Conservation (phyloP, 2,888 invertebrate genomes). For the Leucophenga maculata region DNA sequence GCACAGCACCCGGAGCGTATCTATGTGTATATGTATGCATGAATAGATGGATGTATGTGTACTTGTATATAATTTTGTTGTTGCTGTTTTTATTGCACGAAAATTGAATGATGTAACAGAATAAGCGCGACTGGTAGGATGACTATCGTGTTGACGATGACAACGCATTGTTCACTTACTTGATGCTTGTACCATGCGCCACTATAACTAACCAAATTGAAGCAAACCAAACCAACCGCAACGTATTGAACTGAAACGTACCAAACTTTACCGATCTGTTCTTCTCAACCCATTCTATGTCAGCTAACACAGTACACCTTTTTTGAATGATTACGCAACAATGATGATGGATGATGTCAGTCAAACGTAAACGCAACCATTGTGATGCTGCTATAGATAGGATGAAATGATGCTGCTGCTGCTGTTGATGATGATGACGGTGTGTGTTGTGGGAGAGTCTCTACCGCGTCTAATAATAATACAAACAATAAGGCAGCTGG, state of each 20-base stretch:
- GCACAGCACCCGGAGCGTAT: not conserved
- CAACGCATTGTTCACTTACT: constrained; percentile 10
- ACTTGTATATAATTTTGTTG: constrained; percentile 2
- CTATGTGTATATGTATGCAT: not conserved
- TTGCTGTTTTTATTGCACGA: constrained; percentile 12
- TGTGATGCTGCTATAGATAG: constrained; percentile 25
- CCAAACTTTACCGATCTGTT: no score
- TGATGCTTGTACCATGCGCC: no score
- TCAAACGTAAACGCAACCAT: not conserved
- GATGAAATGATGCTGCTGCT: constrained; percentile 14
- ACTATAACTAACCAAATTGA: no score
- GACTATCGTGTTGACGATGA: not conserved
- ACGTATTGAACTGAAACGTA: no score
- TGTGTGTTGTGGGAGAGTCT: not conserved
- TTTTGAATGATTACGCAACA: constrained; percentile 48
- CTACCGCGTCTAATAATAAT: constrained; percentile 15
- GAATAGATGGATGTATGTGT: not conserved
- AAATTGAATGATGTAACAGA: constrained; percentile 46
- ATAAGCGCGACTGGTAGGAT: constrained; percentile 8
- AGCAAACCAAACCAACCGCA: no score
- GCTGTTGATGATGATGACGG: constrained; percentile 15
- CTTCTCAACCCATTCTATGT: not conserved
- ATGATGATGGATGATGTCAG: constrained; percentile 25
- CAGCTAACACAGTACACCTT: not conserved
- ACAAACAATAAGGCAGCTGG: constrained; percentile 10